phyloP scores from a whole-genome alignment of 2,113 vertebrate species.

The Oryzias woworae region DNA sequence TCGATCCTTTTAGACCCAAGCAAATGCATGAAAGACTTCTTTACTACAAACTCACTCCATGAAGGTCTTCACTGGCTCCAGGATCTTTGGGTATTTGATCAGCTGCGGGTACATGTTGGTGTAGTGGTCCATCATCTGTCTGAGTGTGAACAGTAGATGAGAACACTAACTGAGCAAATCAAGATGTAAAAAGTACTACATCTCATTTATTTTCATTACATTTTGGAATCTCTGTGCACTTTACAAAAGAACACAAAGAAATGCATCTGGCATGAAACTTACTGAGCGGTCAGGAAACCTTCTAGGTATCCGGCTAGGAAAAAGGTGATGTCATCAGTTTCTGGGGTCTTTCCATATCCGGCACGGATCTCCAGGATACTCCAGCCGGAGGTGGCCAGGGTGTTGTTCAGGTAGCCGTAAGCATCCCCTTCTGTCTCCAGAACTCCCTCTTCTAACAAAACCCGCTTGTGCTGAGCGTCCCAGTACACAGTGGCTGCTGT shows the following conservation, averaged over 20 bases:
- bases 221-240: background rate
- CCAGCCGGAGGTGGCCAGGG: constrained; percentile 83
- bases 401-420: constrained; percentile 87
- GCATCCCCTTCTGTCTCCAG: constrained; percentile 83
- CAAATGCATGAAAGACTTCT: background rate
- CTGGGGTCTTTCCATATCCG: constrained; percentile 79
- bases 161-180: background rate
- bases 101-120: constrained; percentile 88
- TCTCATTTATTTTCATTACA: background rate
- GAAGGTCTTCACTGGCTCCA: constrained; percentile 79
- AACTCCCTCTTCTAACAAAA: constrained; percentile 74
- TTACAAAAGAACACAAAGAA: background rate
- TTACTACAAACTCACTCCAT: constrained; percentile 73
- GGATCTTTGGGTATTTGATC: constrained; percentile 69
- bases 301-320: constrained; percentile 89
- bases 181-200: background rate
- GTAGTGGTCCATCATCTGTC: constrained; percentile 87
- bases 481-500: constrained; percentile 83
- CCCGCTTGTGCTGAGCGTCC: constrained; percentile 72
- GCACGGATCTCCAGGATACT: constrained; percentile 86
- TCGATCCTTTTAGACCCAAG: no score
- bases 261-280: constrained; percentile 50
- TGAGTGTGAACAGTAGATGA: constrained; percentile 43
- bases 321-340: constrained; percentile 82
- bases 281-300: constrained; percentile 89